phyloP scores from a whole-genome alignment of 2,797 vertebrate genomes.

The Eulemur coronatus region DNA sequence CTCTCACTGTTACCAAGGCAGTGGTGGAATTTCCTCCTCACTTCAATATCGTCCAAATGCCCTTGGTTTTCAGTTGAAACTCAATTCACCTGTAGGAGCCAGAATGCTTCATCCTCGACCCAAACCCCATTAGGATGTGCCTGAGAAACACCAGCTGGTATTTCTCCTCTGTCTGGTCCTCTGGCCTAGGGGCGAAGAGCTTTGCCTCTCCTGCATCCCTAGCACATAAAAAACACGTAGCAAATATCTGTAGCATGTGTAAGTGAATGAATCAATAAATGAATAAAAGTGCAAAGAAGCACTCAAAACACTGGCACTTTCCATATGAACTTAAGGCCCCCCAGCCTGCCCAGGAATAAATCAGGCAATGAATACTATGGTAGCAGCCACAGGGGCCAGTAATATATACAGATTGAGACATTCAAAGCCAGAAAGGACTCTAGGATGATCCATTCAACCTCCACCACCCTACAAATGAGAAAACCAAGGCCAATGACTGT shows the following conservation, averaged over 20 bases:
- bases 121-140: neutral
- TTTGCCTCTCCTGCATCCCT: neutral
- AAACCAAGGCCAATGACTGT: neutral
- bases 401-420: neutral
- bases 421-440: conserved; percentile 12
- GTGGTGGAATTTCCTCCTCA: neutral
- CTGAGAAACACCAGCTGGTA: neutral
- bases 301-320: neutral
- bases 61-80: neutral
- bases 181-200: neutral
- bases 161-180: neutral
- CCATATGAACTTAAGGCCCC: neutral
- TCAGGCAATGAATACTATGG: fast-evolving
- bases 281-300: neutral
- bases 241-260: neutral
- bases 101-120: neutral
- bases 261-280: neutral
- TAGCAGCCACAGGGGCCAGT: fast-evolving
- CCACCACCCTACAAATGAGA: neutral
- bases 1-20: neutral
- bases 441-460: neutral
- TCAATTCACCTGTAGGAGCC: neutral
- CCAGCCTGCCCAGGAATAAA: neutral
- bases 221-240: neutral
- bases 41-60: neutral